A percentile compares a stretch with the other conserved stretches of the same genome.
Evolutionary conservation across 2,888 invertebrate genomes (phyloP).

Genomic region (Iphiclides podalirius): DNA sequence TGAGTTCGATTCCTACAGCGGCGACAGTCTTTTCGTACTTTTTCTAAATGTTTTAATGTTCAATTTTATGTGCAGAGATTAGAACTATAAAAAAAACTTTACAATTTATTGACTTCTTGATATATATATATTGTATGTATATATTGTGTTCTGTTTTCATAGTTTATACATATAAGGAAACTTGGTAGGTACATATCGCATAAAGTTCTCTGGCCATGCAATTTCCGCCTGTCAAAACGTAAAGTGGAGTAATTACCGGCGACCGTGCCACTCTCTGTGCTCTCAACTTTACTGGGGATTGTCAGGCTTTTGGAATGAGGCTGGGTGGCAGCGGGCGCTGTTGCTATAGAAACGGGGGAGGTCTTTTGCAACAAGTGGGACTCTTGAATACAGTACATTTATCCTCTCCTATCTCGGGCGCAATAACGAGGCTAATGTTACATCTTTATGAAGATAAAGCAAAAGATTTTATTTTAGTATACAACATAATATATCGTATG

Average conservation of each 20-base stretch:
- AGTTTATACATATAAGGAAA: too few relatives aligned
- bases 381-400: constrained; percentile 12
- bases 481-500: too few relatives aligned
- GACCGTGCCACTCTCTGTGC: constrained; percentile 53
- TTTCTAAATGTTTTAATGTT: too few relatives aligned
- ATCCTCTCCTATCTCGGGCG: constrained; percentile 10
- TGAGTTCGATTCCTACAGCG: too few relatives aligned
- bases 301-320: constrained; percentile 29
- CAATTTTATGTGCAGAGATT: too few relatives aligned
- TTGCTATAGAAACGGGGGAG: constrained; percentile 55
- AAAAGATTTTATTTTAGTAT: background rate
- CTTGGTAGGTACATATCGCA: too few relatives aligned
- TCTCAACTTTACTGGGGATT: constrained; percentile 53
- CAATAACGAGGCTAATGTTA: constrained; percentile 11
- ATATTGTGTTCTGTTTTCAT: too few relatives aligned
- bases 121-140: too few relatives aligned
- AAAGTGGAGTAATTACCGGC: constrained; percentile 71
- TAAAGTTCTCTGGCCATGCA: constrained; percentile 4
- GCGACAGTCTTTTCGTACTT: too few relatives aligned
- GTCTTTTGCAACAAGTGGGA: constrained; percentile 64
- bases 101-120: too few relatives aligned
- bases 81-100: too few relatives aligned
- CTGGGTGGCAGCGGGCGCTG: constrained; percentile 35
- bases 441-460: background rate
- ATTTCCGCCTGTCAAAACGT: constrained; percentile 57